Base-by-base conservation (phyloP, 2,888 invertebrate genomes). In the Drosophila basisetae region DNA sequence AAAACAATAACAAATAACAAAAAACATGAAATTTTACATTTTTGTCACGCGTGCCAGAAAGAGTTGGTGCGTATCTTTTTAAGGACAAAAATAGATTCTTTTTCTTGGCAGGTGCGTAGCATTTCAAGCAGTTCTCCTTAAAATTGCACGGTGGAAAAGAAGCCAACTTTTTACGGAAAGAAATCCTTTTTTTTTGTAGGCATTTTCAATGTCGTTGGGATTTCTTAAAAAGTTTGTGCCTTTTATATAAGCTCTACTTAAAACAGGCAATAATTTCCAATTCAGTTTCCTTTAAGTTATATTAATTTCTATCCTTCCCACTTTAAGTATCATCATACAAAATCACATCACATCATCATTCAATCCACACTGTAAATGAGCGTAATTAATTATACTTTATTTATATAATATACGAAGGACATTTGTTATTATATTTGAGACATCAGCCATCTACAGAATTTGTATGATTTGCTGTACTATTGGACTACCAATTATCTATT, bases 1-100 rank as follows among this genome's bases (percentile, higher is more conserved):
- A 74, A 56, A 62, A 49, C 41, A 62, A 68, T 62, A 56, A 62
- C 47, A 47, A 47, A 83, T 69, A 81, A 68, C 58, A 70, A 81
- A 47, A 47, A 47, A 16, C 47, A 47, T 47, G 56, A 69, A 66
- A 62, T 76, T 65, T 53, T 33, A 70, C 61, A 77, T 53, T 75
- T 82, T 47, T 50, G 47, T 37, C 68, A 41, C 54, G 53, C 22
- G 11, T 52, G 22, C 9, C 13, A 67, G 33, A 67, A 72, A 55
- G 30, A 55, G 31, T 25, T 53, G 5, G 4, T 25, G 18, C 13
- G 25, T 31, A 35, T 25, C 31, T 31, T 33, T 35, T 30, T 30
- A 60, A 49, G 64, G 64, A 22, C 16, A 43, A 13, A 25, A 47
- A 47, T 5, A 13, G 22, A 16, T 25, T 16, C 31, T 13, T 22